Conservation (phyloP, 2,888 invertebrate species). For the Halictus ligatus region DNA sequence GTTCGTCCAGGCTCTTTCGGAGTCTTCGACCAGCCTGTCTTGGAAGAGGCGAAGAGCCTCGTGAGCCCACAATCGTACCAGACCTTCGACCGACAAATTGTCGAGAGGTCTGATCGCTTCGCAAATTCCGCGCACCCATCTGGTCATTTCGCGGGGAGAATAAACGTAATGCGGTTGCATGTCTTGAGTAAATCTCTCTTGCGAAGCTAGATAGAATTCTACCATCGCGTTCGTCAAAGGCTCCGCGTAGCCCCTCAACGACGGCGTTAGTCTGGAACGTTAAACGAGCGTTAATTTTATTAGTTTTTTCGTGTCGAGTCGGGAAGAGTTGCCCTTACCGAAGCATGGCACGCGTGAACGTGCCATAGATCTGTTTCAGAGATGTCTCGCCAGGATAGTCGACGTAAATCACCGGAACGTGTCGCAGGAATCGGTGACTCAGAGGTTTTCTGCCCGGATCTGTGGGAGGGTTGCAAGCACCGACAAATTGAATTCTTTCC, state of each 20-base stretch:
- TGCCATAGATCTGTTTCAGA: constrained; percentile 98
- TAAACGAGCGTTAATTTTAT: neutral
- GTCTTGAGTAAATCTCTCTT: constrained; percentile 99
- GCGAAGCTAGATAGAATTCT: constrained; percentile 97
- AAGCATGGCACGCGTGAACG: constrained; percentile 99
- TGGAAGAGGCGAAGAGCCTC: constrained; percentile 99
- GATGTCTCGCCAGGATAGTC: constrained; percentile 99
- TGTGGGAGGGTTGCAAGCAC: constrained; percentile 99
- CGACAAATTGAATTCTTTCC: constrained; percentile 99
- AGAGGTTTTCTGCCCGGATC: constrained; percentile 99
- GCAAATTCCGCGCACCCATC: constrained; percentile 99
- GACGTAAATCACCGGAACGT: constrained; percentile 99
- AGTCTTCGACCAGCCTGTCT: constrained; percentile 96
- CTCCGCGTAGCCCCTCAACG: constrained; percentile 96
- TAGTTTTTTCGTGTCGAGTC: neutral
- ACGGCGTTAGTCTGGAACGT: constrained; percentile 90
- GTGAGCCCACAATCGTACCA: constrained; percentile 99
- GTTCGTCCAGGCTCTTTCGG: constrained; percentile 98
- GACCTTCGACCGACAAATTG: constrained; percentile 94
- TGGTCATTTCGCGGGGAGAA: constrained; percentile 99
- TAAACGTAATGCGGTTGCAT: constrained; percentile 99
- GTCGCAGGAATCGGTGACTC: constrained; percentile 94
- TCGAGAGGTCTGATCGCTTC: constrained; percentile 99
- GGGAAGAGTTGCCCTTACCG: constrained; percentile 77
- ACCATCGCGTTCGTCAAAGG: constrained; percentile 99